Percentiles rank a stretch among this genome's conserved stretches.
Evolutionary conservation across 1,140 invertebrate species (phyloP).

Genomic region (Rhynchophorus ferrugineus): DNA sequence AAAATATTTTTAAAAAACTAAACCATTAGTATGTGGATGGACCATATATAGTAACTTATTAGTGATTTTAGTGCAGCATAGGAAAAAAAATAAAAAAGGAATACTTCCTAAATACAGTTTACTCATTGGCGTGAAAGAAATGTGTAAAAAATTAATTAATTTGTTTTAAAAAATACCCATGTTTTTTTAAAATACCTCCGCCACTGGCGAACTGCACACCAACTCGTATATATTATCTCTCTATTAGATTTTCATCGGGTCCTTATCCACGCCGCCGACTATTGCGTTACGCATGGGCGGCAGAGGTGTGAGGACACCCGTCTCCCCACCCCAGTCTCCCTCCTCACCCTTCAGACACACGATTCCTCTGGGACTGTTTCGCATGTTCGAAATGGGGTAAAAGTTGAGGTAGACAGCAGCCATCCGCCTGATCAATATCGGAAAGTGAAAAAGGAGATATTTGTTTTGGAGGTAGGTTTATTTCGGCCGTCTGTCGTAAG

Average conservation of each 20-base stretch:
- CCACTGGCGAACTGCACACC: neutral
- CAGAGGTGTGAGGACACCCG: no score
- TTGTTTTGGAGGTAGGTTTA: neutral
- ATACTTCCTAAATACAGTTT: no score
- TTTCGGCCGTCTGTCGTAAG: neutral
- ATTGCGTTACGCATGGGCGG: neutral
- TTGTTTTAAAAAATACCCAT: no score
- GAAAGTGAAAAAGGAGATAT: neutral
- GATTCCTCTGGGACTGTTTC: neutral
- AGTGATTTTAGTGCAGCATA: no score
- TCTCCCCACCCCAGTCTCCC: no score
- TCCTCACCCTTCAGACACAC: neutral
- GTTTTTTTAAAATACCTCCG: no score
- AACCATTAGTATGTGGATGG: no score
- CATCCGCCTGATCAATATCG: neutral
- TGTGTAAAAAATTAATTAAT: no score
- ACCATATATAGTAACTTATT: no score
- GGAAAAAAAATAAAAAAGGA: no score
- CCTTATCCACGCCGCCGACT: neutral
- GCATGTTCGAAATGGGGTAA: neutral
- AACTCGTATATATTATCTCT: neutral
- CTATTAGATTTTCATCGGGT: conserved; percentile 1
- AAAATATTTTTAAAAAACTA: no score
- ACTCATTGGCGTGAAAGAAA: no score
- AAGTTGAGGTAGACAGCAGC: neutral